Evolutionary conservation across 2,888 invertebrate genomes (phyloP), one percentile per base, ranked within the genome.

Genomic region (Schizaphis graminum): DNA sequence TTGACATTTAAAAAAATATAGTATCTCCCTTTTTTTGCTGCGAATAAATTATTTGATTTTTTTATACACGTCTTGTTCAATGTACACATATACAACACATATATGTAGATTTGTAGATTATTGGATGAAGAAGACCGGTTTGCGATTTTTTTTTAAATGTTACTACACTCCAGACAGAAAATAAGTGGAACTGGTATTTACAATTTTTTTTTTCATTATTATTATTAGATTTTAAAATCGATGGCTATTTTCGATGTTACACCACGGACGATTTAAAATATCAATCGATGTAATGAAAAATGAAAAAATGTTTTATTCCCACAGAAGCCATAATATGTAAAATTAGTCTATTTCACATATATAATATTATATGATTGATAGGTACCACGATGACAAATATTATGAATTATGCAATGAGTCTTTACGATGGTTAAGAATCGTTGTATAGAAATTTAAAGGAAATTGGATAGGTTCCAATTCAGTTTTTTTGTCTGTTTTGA

Each of bases 91-190:
- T 16, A 91, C 35, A 57, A 91, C 35, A 57, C 87, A 87, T 67
- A 56, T 89, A 89, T 93, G 89, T 89, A 93, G 89, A 93, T 89
- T 89, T 93, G 89, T 85, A 93, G 90, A 94, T 94, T 94, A 90
- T 86, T 94, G 94, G 90, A 94, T 44, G 90, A 94, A 86, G 85
- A 94, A 90, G 94, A 94, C 94, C 94, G 94, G 94, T 94, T 94
- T 92, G 67, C 53, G 16, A 28, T 67, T 92, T 92, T 92, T 61
- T 67, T 88, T 77, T 67, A 21, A 21, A 89, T 44, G 44, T 49
- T 49, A 49, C 35, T 10, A 1, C 26, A 16, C 57, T 91, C 92
- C 92, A 84, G 92, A 92, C 94, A 53, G 49, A 57, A 86, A 84
- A 47, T 47, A 47, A 84, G 53, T 89, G 67, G 91, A 89, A 94